Evolutionary conservation across 2,888 invertebrate species (phyloP), one percentile per base, ranked within the genome.

Genomic region (Spisula subtruncata): DNA sequence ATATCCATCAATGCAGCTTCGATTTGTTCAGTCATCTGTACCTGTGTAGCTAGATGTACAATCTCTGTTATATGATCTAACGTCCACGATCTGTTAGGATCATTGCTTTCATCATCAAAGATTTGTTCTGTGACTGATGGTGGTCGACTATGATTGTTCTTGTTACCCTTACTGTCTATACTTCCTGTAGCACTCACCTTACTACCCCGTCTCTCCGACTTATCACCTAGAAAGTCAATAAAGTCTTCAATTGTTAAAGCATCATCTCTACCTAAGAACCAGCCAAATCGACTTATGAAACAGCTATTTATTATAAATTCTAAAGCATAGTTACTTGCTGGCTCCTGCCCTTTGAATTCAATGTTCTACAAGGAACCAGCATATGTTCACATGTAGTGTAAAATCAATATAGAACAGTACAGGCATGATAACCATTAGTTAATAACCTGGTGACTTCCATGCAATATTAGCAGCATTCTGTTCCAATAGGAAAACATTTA

Each of bases 21-120:
- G 25, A 96, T 95, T 90, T 95, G 94, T 86, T 95, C 91, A 0
- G 95, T 95, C 93, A 96, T 93, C 92, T 96, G 95, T 41, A 96
- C 94, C 87, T 95, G 95, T 16, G 95, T 96, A 20, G 94, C 95
- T 86, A 96, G 93, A 91, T 96, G 94, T 20, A 96, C 95, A 25
- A 96, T 93, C 91, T 96, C 96, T 16, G 96, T 94, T 86, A 96
- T 96, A 91, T 96, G 96, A 86, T 96, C 96, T 81, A 96, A 94
- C 0, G 95, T 95, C 96, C 96, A 96, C 0, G 96, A 96, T 32
- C 92, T 89, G 32, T 92, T 88, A 0, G 92, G 91, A 88, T 94
- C 93, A 32, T 86, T 84, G 4, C 89, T 86, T 1, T 81, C 90
- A 48, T 93, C 92, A 0, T 86, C 41, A 46, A 93, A 90, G 8